Evolutionary conservation across 1,140 invertebrate genomes (phyloP).

Genomic region (Drosophila cardini): DNA sequence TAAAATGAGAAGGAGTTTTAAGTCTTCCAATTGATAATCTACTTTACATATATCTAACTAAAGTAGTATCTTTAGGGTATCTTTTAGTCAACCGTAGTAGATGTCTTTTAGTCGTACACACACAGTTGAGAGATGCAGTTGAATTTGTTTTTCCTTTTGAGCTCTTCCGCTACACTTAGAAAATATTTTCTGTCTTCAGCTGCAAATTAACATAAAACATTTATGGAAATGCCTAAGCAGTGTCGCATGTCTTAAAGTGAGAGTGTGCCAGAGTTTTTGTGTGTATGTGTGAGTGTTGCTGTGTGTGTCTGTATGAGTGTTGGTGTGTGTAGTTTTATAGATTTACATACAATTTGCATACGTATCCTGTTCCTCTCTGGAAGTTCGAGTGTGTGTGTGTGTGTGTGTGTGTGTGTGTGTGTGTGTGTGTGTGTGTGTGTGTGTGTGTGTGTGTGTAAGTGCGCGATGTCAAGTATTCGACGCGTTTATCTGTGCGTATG

Average conservation of each 20-base stretch:
- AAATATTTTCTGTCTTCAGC: slow-evolving; percentile 27
- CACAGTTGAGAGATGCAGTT: not conserved
- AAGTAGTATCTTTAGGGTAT: too few species aligned
- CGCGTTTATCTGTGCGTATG: slow-evolving; percentile 78
- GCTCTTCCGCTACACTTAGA: slow-evolving; percentile 17
- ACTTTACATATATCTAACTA: too few species aligned
- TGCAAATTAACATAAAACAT: slow-evolving; percentile 76
- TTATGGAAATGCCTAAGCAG: slow-evolving; percentile 69
- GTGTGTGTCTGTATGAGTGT: too few species aligned
- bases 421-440: too few species aligned
- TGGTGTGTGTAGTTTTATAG: slow-evolving; percentile 37
- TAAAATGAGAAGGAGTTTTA: too few species aligned
- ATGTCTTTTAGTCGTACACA: too few species aligned
- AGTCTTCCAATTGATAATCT: too few species aligned
- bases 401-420: not conserved
- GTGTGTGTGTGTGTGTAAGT: slow-evolving; percentile 3
- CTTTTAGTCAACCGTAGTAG: not conserved
- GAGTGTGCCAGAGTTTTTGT: not conserved
- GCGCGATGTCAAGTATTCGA: slow-evolving; percentile 45
- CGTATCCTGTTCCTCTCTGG: slow-evolving; percentile 5
- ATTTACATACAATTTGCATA: slow-evolving; percentile 44
- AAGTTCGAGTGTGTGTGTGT: too few species aligned
- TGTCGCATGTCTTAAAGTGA: slow-evolving; percentile 18
- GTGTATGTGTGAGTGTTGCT: too few species aligned
- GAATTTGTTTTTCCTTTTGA: slow-evolving; percentile 15